Base-by-base conservation (phyloP, 2,888 invertebrate genomes). In the Asteroscopus sphinx region DNA sequence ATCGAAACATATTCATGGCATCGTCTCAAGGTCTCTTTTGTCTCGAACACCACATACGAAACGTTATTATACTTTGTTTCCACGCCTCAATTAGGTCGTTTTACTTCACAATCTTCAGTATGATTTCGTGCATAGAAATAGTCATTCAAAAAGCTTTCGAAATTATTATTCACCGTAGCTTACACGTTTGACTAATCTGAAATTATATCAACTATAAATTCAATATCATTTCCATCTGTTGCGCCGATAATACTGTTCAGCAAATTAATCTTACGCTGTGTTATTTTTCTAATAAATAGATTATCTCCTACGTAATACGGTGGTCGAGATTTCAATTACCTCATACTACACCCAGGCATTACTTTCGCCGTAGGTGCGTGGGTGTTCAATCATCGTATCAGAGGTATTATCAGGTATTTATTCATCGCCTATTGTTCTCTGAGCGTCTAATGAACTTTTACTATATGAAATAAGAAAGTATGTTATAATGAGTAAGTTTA, bases 391-490 rank as follows among this genome's bases (percentile, higher is more conserved):
- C 85, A 85, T 76, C 77, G 73, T 77, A 84, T 85, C 85, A 76
- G 60, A 45, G 53, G 40, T 61, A 74, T 68, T 62, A 72, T 69
- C 75, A 48, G 65, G 58, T 68, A 68, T 73, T 82, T 80, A 80
- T 79, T 81, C 80, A 76, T 54, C 73, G 61, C 57, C 85, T 78
- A 89, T 91, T 90, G 90, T 90, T 87, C 85, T 80, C 76, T 72
- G 72, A 62, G 65, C 76, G 81, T 76, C 82, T 90, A 88, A 90
- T 88, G 89, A 91, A 89, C 89, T 90, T 87, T 87, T 88, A 86
- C 87, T 79, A 61, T 59, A 60, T 54, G 54, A 58, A 72, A 75
- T 78, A 66, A 68, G 90, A 90, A 90, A 90, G 90, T 85, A 62
- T 79, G 78, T 49, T 68, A 78, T 87, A 87, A 89, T 88, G 84